Percentiles rank a stretch among this genome's conserved stretches.
phyloP scores from a whole-genome alignment of 2,797 vertebrate genomes.

The Silurus aristotelis region DNA sequence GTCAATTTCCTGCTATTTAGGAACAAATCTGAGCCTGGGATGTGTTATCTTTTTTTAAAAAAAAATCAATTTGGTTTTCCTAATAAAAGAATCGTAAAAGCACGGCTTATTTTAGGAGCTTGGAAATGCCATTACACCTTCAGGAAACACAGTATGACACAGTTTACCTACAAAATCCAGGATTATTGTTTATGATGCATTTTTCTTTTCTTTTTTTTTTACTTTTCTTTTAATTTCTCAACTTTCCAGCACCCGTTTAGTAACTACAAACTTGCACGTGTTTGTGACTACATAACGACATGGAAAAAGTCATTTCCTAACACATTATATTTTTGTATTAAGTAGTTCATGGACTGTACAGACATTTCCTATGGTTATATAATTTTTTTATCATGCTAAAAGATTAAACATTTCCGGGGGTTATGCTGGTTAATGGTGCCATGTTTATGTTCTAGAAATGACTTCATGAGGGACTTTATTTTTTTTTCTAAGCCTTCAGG shows the following conservation, averaged over 20 bases:
- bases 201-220: background rate
- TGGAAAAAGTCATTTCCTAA: background rate
- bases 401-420: background rate
- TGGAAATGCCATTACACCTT: constrained; percentile 10
- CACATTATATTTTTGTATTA: background rate
- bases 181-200: background rate
- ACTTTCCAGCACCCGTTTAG: background rate
- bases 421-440: constrained; percentile 7
- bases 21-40: constrained; percentile 13
- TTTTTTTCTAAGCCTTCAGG: background rate
- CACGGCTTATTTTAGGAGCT: constrained; percentile 11
- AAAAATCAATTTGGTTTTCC: constrained; percentile 2
- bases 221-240: background rate
- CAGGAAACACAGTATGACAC: background rate
- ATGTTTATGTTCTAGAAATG: constrained; percentile 15
- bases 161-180: background rate
- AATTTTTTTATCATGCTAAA: too few relatives aligned
- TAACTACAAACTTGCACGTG: background rate
- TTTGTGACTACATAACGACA: background rate
- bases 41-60: background rate
- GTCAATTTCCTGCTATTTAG: constrained; percentile 33
- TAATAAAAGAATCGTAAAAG: constrained; percentile 16
- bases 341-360: background rate
- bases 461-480: background rate
- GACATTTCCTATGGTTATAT: background rate